Conservation (phyloP, 2,113 vertebrate species). For the Daboia siamensis region DNA sequence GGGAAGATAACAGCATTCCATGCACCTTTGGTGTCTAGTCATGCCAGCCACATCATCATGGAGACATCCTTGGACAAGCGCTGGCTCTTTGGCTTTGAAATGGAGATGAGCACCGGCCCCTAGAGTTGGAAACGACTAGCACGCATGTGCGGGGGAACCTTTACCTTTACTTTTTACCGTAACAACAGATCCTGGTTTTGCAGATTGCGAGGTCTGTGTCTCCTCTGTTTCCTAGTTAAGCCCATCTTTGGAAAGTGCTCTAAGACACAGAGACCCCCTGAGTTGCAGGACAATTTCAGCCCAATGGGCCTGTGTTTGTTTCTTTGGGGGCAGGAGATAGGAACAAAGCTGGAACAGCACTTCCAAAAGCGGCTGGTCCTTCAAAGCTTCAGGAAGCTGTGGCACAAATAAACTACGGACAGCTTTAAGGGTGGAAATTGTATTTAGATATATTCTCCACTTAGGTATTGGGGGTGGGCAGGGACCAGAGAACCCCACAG, state of each 20-base stretch:
- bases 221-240: no score
- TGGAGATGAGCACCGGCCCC: no score
- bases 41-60: no score
- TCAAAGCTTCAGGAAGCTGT: not conserved
- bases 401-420: not conserved
- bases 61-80: no score
- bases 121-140: no score
- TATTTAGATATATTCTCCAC: not conserved
- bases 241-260: not conserved
- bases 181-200: no score
- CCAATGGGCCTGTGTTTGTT: not conserved
- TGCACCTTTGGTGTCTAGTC: no score
- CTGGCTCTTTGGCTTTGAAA: no score
- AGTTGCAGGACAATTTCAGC: not conserved
- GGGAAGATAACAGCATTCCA: no score
- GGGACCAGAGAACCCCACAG: not conserved
- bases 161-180: no score
- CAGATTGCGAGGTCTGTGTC: no score
- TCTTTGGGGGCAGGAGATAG: not conserved
- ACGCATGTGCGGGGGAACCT: no score
- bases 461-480: not conserved
- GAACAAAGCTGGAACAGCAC: not conserved
- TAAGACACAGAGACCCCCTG: not conserved
- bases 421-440: not conserved
- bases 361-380: not conserved